Base-by-base conservation (phyloP, 2,113 vertebrate species). In the Centrocercus urophasianus region DNA sequence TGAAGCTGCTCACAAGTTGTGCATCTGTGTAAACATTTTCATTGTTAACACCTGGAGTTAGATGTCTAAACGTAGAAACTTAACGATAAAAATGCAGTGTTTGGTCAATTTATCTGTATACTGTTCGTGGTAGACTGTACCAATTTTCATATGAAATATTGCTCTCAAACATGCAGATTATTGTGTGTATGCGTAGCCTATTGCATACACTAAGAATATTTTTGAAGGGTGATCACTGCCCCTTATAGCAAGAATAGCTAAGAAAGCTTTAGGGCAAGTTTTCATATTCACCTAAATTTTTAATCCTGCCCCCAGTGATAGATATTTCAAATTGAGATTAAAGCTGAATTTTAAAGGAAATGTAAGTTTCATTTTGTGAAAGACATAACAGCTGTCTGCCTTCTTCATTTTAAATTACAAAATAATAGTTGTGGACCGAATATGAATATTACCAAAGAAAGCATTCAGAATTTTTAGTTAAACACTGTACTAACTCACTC, bases 271-370 rank as follows among this genome's bases (percentile, higher is more conserved):
- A 83, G 52, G 77, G 60, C 65, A 93, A 93, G 74, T 95, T 97
- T 95, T 96, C 72, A 30, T 95, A 72, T 89, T 95, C 93, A 91
- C 75, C 61, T 83, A 82, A 94, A 69, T 94, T 95, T 96, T 97
- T 96, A 87, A 97, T 97, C 74, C 92, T 95, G 86, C 69, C 88
- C 66, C 64, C 97, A 96, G 84, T 83, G 94, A 87, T 94, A 96
- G 86, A 96, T 82, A 74, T 90, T 97, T 96, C 88, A 96, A 54
- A 56, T 69, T 95, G 88, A 97, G 90, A 92, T 96, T 96, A 93
- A 96, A 97, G 91, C 78, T 3, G 17, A 96, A 97, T 97, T 97
- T 97, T 95, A 97, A 97, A 97, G 96, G 93, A 96, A 95, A 93
- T 85, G 71, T 93, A 97, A 78, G 88, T 95, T 97, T 97, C 88